phyloP scores from a whole-genome alignment of 2,888 invertebrate genomes.

The Amiota communis region DNA sequence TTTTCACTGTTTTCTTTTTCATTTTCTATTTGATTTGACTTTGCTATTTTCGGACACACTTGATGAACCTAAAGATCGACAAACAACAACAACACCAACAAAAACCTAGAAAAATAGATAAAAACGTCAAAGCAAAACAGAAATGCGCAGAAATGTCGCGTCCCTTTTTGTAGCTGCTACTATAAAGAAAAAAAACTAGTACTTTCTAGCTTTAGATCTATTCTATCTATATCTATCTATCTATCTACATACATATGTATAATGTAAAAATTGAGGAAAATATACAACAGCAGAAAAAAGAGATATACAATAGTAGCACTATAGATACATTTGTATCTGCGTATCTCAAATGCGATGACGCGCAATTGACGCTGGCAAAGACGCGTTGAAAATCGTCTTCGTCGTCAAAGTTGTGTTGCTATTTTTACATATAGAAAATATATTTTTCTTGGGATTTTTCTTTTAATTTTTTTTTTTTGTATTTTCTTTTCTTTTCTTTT shows the following conservation, averaged over 20 bases:
- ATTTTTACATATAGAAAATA: conserved; percentile 20
- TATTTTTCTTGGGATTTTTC: conserved; percentile 14
- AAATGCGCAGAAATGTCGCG: conserved; percentile 64
- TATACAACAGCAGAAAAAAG: conserved; percentile 30
- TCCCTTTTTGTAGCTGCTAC: conserved; percentile 51
- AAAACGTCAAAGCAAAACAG: conserved; percentile 42
- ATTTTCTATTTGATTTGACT: conserved; percentile 51
- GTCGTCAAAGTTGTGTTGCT: conserved; percentile 9
- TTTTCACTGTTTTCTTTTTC: conserved; percentile 44
- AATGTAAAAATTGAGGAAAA: conserved; percentile 28
- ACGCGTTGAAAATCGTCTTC: conserved; percentile 57
- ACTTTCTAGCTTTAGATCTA: conserved; percentile 13
- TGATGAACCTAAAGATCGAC: conserved; percentile 57
- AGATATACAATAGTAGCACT: conserved; percentile 38
- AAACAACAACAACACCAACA: conserved; percentile 27
- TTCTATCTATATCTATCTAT: conserved; percentile 13
- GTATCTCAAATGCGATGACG: conserved; percentile 55
- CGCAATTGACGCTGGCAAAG: conserved; percentile 66
- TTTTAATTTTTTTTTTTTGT: not conserved
- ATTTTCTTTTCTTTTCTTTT: conserved; percentile 10
- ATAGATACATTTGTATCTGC: conserved; percentile 28
- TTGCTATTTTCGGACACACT: conserved; percentile 56
- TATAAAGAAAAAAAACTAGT: not conserved
- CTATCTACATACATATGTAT: conserved; percentile 10
- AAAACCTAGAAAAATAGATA: conserved; percentile 49